A percentile compares a stretch with the other conserved stretches of the same genome.
Evolutionary conservation across 2,113 vertebrate species (phyloP).

Genomic region (Dipodomys merriami): DNA sequence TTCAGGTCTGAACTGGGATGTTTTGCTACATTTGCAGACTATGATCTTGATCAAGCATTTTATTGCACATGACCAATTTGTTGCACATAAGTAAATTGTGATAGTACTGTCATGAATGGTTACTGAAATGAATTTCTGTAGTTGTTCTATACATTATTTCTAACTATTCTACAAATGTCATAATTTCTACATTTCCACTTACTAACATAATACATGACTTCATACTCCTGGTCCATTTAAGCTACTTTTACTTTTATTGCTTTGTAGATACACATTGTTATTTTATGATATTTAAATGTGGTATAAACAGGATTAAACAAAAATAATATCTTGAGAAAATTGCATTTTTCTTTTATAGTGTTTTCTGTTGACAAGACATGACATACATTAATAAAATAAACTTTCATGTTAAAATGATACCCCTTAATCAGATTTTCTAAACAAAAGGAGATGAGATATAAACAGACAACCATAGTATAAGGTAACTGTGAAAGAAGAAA

Average conservation of each 20-base stretch:
- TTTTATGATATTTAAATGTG: not conserved
- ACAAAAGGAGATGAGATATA: not conserved
- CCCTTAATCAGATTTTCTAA: not conserved
- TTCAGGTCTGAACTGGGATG: not conserved
- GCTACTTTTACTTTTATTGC: slow-evolving; percentile 1
- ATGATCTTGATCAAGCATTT: not conserved
- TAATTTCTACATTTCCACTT: not conserved
- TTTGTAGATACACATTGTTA: not conserved
- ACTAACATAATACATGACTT: slow-evolving; percentile 5
- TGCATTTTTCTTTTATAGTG: not conserved
- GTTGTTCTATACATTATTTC: not conserved
- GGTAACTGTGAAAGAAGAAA: not conserved
- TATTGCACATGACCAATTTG: not conserved
- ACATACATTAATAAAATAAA: not conserved
- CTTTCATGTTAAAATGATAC: not conserved
- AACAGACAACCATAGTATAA: not conserved
- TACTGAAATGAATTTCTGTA: not conserved
- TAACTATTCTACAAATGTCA: not conserved
- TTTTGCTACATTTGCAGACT: not conserved
- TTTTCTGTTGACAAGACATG: not conserved
- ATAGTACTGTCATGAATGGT: not conserved
- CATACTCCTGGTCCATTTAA: not conserved
- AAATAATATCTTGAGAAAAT: not conserved
- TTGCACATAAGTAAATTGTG: not conserved
- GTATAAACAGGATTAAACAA: not conserved